Evolutionary conservation across 2,113 vertebrate species (phyloP).

Genomic region (Malurus melanocephalus): DNA sequence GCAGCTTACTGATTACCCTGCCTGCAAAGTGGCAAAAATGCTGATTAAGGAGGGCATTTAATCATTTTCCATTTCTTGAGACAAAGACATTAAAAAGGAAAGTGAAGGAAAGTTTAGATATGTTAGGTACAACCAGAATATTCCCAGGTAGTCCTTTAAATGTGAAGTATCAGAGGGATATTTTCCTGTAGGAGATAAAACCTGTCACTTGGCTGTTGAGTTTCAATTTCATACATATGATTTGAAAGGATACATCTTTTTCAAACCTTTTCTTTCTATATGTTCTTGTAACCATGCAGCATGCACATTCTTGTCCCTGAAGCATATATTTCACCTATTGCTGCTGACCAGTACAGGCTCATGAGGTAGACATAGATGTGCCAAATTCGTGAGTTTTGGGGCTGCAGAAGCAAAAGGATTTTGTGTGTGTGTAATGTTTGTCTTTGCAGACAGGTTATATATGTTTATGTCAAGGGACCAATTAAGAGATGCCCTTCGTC

Average conservation of each 20-base stretch:
- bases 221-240: neutral
- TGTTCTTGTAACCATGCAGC: accelerated
- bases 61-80: neutral
- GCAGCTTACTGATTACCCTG: neutral
- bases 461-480: neutral
- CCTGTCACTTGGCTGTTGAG: neutral
- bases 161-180: neutral
- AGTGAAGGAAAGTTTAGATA: neutral
- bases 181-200: neutral
- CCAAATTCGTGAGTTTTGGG: neutral
- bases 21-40: neutral
- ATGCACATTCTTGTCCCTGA: neutral
- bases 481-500: neutral
- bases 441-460: neutral
- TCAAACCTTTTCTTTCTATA: neutral
- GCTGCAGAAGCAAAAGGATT: neutral
- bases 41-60: neutral
- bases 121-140: neutral
- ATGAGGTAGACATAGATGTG: accelerated
- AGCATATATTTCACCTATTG: neutral
- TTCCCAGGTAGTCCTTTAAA: neutral
- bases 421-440: neutral
- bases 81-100: neutral
- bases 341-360: neutral
- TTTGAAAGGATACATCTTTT: neutral